phyloP scores from a whole-genome alignment of 2,113 vertebrate genomes.

The Coryphaenoides rupestris region DNA sequence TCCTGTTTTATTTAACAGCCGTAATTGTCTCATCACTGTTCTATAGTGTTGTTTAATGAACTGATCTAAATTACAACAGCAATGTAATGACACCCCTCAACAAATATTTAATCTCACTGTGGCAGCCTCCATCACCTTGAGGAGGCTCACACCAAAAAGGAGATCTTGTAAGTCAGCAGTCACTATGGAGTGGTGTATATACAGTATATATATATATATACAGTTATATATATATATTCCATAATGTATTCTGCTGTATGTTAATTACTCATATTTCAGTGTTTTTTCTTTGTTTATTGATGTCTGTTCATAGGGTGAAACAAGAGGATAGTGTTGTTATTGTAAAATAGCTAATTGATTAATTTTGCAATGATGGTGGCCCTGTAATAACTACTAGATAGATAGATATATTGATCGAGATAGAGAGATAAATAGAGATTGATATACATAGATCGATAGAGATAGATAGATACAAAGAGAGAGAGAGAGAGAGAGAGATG shows the following conservation, averaged over 20 bases:
- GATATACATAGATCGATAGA: no score
- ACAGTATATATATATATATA: no score
- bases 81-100: constrained; percentile 66
- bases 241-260: constrained; percentile 39
- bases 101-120: constrained; percentile 74
- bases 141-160: constrained; percentile 30
- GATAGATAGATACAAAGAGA: no score
- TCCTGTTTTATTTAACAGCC: constrained; percentile 68
- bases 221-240: no score
- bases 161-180: constrained; percentile 50
- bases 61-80: constrained; percentile 74
- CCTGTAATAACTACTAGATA: constrained; percentile 51
- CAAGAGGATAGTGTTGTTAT: no score
- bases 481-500: no score
- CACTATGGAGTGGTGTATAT: constrained; percentile 26
- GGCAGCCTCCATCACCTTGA: constrained; percentile 65
- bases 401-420: no score
- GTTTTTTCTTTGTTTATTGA: no score
- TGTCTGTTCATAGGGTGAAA: no score
- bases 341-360: constrained; percentile 1
- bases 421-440: no score
- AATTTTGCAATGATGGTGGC: constrained; percentile 38
- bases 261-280: constrained; percentile 49
- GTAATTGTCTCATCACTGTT: constrained; percentile 68
- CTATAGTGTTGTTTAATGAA: constrained; percentile 74